phyloP scores from a whole-genome alignment of 2,888 invertebrate species.

The Andrena camellia region DNA sequence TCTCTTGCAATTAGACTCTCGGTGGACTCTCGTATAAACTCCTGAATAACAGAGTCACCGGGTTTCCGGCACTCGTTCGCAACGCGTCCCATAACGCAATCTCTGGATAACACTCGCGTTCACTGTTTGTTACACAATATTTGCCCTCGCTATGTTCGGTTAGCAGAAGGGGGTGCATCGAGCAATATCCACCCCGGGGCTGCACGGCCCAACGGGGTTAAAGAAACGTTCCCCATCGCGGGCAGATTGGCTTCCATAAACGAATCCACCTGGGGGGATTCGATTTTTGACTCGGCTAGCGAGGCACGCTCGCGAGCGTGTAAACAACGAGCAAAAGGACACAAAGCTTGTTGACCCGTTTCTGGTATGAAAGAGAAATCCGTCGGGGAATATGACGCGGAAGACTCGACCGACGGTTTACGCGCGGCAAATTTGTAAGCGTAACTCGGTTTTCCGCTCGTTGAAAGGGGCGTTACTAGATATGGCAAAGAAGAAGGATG shows the following conservation, averaged over 20 bases:
- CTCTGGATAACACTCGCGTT: background rate
- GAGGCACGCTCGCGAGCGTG: background rate
- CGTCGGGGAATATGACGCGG: constrained; percentile 11
- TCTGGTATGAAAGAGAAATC: constrained; percentile 33
- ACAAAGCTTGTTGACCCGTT: constrained; percentile 33
- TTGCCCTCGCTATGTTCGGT: background rate
- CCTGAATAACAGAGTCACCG: no score
- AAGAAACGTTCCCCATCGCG: constrained; percentile 26
- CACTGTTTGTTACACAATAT: background rate
- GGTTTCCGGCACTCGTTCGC: no score
- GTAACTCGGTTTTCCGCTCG: constrained; percentile 36
- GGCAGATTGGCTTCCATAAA: constrained; percentile 28
- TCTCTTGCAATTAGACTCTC: no score
- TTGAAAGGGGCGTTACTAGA: constrained; percentile 23
- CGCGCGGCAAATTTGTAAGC: constrained; percentile 33
- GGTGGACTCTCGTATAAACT: no score
- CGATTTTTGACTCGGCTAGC: constrained; percentile 14
- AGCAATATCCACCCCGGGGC: no score
- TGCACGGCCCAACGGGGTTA: background rate
- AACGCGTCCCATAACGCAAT: no score
- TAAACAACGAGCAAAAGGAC: constrained; percentile 23
- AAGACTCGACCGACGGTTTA: constrained; percentile 28
- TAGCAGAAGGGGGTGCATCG: background rate
- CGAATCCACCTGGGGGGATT: constrained; percentile 4
- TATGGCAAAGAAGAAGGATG: background rate